These are phyloP conservation scores for Scaptomyza tumidula DNA, from an alignment of 2,888 invertebrate species.

Conservation along the genomic window DNA sequence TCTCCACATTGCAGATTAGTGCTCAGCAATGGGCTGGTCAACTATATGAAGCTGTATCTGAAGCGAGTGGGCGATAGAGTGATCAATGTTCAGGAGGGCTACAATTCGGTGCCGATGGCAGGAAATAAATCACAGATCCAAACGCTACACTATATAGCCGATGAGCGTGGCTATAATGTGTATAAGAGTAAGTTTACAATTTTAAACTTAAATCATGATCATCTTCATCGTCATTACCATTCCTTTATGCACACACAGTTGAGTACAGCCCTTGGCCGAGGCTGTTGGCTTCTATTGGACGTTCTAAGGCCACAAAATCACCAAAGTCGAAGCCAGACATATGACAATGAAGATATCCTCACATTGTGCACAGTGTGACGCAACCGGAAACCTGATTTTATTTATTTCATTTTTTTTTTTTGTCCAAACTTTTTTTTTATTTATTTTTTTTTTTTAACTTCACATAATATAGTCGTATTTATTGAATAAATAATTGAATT, in stretches of 20 bases:
- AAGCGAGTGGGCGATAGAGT: constrained; percentile 58
- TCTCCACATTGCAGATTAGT: constrained; percentile 56
- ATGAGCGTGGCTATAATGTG: constrained; percentile 73
- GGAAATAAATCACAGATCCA: constrained; percentile 52
- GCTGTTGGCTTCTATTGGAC: constrained; percentile 38
- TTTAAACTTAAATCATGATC: constrained; percentile 17
- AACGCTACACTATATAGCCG: constrained; percentile 77
- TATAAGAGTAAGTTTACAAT: constrained; percentile 59
- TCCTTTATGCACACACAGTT: constrained; percentile 43
- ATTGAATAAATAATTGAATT: constrained; percentile 20
- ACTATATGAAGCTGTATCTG: constrained; percentile 74
- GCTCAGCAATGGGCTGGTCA: constrained; percentile 77
- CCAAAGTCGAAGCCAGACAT: constrained; percentile 27
- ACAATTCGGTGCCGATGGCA: constrained; percentile 71
- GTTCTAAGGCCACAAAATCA: constrained; percentile 39
- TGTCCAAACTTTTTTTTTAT: background rate
- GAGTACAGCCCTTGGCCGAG: constrained; percentile 56
- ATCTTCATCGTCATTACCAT: constrained; percentile 22
- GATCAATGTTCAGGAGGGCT: constrained; percentile 78
- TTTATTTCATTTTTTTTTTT: constrained; percentile 8
- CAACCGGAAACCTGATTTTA: background rate
- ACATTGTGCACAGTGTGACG: constrained; percentile 39
- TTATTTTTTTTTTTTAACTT: constrained; percentile 13
- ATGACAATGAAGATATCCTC: constrained; percentile 20
- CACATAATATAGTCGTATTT: constrained; percentile 8